These are phyloP conservation scores for Alcis repandata DNA, from an alignment of 2,888 invertebrate species.

Conservation along the genomic window DNA sequence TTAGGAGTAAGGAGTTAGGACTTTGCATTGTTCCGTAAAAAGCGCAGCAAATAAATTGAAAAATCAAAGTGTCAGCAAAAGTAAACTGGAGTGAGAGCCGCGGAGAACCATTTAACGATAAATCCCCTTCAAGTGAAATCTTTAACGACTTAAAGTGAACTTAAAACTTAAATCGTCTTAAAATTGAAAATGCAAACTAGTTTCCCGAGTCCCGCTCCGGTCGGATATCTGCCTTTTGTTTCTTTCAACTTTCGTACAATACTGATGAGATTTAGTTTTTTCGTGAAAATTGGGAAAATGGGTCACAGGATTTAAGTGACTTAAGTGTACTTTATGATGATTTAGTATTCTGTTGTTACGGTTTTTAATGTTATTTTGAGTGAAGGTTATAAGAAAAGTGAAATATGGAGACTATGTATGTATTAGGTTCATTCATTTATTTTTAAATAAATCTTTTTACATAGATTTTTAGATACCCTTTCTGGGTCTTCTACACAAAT, in stretches of 20 bases:
- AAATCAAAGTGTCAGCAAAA: slow-evolving; percentile 43
- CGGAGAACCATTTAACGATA: slow-evolving; percentile 63
- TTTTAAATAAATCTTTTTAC: background rate
- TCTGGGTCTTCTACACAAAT: too few species aligned
- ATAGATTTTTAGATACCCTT: too few species aligned
- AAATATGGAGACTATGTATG: background rate
- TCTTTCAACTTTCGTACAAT: slow-evolving; percentile 50
- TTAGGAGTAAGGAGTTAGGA: background rate
- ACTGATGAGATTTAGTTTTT: slow-evolving; percentile 28
- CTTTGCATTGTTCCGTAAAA: background rate
- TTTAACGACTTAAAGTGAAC: slow-evolving; percentile 70
- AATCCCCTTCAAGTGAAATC: slow-evolving; percentile 69
- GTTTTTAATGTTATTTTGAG: background rate
- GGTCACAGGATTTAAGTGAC: background rate
- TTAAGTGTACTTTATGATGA: background rate
- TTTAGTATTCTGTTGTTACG: background rate
- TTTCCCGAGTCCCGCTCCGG: slow-evolving; percentile 62
- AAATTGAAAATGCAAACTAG: slow-evolving; percentile 82
- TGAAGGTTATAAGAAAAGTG: too few species aligned
- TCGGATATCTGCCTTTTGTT: slow-evolving; percentile 57
- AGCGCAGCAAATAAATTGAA: slow-evolving; percentile 32
- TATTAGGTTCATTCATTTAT: background rate
- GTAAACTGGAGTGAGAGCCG: slow-evolving; percentile 46
- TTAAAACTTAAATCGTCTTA: slow-evolving; percentile 81
- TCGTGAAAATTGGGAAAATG: background rate